Conservation (phyloP, 2,113 vertebrate genomes). For the Coptodon bakossiorum region DNA sequence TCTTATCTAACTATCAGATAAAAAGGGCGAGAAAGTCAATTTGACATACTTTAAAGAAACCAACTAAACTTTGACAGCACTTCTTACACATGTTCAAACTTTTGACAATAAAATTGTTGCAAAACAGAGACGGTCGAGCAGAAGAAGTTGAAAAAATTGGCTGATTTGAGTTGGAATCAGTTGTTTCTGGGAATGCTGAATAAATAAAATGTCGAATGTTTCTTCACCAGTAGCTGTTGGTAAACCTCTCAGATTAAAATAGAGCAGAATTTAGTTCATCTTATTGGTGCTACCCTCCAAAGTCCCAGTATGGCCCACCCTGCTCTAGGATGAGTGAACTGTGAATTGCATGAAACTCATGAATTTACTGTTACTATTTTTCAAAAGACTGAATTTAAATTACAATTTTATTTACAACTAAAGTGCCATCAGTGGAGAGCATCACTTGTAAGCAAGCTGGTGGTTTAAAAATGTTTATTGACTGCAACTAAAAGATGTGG, state of each 20-base stretch:
- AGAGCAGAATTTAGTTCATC: background rate
- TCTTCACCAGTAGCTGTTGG: background rate
- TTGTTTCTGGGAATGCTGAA: background rate
- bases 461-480: background rate
- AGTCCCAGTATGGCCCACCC: background rate
- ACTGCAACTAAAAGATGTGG: background rate
- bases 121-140: background rate
- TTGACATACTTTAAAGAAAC: background rate
- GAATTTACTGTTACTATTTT: background rate
- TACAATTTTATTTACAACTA: background rate
- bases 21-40: background rate
- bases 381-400: background rate
- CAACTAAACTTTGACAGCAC: background rate
- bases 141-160: background rate
- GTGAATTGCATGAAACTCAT: background rate
- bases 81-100: background rate
- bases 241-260: background rate
- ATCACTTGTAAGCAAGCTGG: background rate
- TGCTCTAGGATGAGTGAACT: background rate
- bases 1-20: background rate
- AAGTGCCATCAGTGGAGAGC: background rate
- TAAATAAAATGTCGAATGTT: background rate
- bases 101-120: background rate
- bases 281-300: background rate
- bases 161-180: background rate